phyloP scores from a whole-genome alignment of 2,888 invertebrate genomes.

The Scrobipalpa atriplicella region DNA sequence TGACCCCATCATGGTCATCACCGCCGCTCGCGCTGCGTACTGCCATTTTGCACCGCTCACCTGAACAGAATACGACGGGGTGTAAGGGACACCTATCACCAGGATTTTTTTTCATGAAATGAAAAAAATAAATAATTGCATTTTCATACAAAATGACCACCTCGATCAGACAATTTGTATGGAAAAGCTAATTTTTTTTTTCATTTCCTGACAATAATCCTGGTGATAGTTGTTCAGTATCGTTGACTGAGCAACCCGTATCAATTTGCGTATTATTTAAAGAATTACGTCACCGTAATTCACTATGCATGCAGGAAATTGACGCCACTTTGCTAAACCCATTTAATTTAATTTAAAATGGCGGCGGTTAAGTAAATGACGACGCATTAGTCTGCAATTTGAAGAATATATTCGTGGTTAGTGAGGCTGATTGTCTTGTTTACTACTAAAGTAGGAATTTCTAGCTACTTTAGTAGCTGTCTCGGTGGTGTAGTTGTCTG shows the following conservation, averaged over 20 bases:
- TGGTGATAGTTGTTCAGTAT: no score
- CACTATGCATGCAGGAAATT: slow-evolving; percentile 35
- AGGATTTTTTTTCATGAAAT: no score
- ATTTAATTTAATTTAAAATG: slow-evolving; percentile 39
- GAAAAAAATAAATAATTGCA: no score
- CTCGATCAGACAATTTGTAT: no score
- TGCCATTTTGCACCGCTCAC: slow-evolving; percentile 94
- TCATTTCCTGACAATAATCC: no score
- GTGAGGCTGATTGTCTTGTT: not conserved
- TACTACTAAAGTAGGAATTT: not conserved
- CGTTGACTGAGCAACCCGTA: no score
- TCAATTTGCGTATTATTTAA: no score
- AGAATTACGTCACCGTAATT: slow-evolving; percentile 18
- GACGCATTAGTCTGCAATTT: slow-evolving; percentile 23
- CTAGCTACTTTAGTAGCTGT: no score
- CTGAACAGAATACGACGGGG: slow-evolving; percentile 47
- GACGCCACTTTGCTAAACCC: slow-evolving; percentile 34
- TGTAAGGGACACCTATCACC: no score
- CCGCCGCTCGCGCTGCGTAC: slow-evolving; percentile 94
- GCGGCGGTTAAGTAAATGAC: slow-evolving; percentile 31
- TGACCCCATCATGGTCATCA: slow-evolving; percentile 95
- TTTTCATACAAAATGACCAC: no score
- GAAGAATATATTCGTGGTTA: slow-evolving; percentile 14
- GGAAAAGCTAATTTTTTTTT: no score
- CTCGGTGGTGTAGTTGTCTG: no score